Evolutionary conservation across 2,888 invertebrate species (phyloP), one percentile per base, ranked within the genome.

Genomic region (Stramonita haemastoma): DNA sequence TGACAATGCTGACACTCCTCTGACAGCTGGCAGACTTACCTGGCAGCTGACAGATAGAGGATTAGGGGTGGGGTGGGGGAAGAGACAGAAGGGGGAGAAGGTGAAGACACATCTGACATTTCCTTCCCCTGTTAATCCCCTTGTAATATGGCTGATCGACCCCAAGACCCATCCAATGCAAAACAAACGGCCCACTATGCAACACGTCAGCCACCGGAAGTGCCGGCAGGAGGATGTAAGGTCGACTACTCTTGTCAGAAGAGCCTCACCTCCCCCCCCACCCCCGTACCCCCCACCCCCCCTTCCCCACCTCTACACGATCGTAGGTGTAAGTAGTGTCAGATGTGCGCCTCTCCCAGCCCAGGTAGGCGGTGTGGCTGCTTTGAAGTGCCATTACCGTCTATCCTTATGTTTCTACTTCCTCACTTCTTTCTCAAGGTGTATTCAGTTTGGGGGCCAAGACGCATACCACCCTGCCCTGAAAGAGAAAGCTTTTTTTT

Each of bases 101-200:
- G 66, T 66, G 86, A 66, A 34, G 66, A 32, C 26, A 29, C 34
- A 86, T 66, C 11, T 34, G 86, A 86, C 86, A 86, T 86, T 85
- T 66, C 32, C 60, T 86, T 86, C 17, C 34, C 57, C 57, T 2
- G 46, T 2, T 86, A 86, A 29, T 86, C 66, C 86, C 60, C 34
- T 8, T 32, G 32, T 26, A 86, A 86, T 66, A 66, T 66, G 86
- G 60, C 86, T 60, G 86, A 57, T 66, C 86, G 57, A 26, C 46
- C 26, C 13, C 46, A 46, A 5, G 15, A 36, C 81, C 81, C 13
- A 46, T 1, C 36, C 36, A 46, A 46, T 8, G 15, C 26, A 83
- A 83, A 83, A 83, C 1, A 83, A 79, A 34, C 13, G 5, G 26
- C 26, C 8, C 46, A n/a, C n/a, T n/a, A n/a, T 46, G 46, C 79